These are phyloP conservation scores for Coelopa frigida DNA, from an alignment of 1,140 invertebrate genomes.

Conservation along the genomic window DNA sequence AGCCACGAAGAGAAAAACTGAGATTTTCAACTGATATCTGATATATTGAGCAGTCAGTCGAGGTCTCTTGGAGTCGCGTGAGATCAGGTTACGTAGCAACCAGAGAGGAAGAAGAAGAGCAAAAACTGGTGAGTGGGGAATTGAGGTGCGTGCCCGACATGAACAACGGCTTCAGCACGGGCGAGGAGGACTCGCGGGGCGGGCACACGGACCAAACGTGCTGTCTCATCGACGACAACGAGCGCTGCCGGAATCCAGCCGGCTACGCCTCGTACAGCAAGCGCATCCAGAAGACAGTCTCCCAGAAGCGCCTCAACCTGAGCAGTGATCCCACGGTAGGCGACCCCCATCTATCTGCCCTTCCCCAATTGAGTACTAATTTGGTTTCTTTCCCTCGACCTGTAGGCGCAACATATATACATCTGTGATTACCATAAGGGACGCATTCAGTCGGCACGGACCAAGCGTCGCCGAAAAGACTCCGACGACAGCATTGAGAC, in stretches of 20 bases:
- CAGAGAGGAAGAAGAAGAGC: too few relatives aligned
- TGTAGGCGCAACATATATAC: constrained; percentile 83
- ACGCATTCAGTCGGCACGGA: constrained; percentile 87
- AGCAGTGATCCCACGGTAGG: constrained; percentile 75
- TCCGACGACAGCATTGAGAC: constrained; percentile 86
- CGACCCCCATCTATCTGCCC: too few relatives aligned
- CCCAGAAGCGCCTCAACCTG: constrained; percentile 82
- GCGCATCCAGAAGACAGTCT: constrained; percentile 92
- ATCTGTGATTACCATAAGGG: constrained; percentile 96
- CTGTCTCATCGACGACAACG: constrained; percentile 85
- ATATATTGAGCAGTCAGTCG: too few relatives aligned
- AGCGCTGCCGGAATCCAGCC: constrained; percentile 71
- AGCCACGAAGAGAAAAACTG: too few relatives aligned
- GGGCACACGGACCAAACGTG: constrained; percentile 80
- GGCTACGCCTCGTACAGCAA: constrained; percentile 97
- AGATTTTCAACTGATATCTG: too few relatives aligned
- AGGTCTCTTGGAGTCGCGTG: too few relatives aligned
- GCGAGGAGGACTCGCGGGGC: constrained; percentile 79
- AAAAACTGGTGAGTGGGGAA: too few relatives aligned
- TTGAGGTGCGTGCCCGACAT: too few relatives aligned
- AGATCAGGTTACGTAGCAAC: too few relatives aligned
- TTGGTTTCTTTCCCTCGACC: not conserved
- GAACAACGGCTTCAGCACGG: constrained; percentile 82
- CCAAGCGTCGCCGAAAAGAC: constrained; percentile 79
- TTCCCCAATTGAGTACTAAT: not conserved